Conservation (phyloP, 2,113 vertebrate genomes). For the Panthera tigris region DNA sequence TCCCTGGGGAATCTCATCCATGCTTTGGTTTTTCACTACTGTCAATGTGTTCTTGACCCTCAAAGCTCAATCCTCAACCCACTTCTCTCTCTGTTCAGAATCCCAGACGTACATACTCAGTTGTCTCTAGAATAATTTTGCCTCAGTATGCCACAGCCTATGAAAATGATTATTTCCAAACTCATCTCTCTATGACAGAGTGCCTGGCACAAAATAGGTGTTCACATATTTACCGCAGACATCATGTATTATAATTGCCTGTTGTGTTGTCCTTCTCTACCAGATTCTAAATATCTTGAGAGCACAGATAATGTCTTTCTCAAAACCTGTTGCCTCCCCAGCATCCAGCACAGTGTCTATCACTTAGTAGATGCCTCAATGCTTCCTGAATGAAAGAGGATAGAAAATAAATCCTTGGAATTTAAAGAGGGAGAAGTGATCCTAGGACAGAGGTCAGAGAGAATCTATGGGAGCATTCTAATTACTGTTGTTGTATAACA, state of each 20-base stretch:
- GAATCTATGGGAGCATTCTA: neutral
- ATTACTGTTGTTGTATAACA: neutral
- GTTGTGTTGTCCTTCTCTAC: neutral
- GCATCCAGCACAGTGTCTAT: neutral
- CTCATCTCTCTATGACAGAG: neutral
- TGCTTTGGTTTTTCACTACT: neutral
- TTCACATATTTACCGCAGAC: neutral
- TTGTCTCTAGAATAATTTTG: neutral
- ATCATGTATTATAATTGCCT: neutral
- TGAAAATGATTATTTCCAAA: neutral
- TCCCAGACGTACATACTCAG: neutral
- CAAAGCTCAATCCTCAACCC: neutral
- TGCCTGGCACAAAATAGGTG: neutral
- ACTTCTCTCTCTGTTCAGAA: neutral
- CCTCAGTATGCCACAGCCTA: neutral
- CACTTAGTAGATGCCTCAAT: neutral
- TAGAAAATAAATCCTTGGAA: conserved; percentile 12
- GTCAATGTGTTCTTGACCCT: neutral
- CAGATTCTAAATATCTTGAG: neutral
- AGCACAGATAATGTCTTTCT: neutral
- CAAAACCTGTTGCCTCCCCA: neutral
- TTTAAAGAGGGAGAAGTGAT: neutral
- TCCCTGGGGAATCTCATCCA: neutral
- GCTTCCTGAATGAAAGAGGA: neutral
- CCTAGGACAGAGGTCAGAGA: neutral